Evolutionary conservation across 2,797 vertebrate genomes (phyloP).

Genomic region (Enoplosus armatus): DNA sequence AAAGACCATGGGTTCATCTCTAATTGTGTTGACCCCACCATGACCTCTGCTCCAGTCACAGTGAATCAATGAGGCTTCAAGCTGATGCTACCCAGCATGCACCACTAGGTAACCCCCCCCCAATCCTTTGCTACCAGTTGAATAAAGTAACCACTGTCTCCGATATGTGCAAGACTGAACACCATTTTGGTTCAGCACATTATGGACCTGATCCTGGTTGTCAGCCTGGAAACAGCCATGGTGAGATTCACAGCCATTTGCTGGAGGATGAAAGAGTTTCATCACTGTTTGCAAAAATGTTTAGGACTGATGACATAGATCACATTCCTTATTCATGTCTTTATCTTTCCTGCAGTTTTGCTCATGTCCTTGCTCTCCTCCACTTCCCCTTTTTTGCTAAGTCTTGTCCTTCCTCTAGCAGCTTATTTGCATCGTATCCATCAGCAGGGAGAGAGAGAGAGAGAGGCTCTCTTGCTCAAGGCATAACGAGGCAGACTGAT

Average conservation of each 20-base stretch:
- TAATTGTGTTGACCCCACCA: conserved; percentile 69
- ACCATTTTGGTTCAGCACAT: conserved; percentile 18
- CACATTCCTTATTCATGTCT: conserved; percentile 34
- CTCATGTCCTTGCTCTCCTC: conserved; percentile 37
- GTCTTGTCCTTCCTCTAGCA: conserved; percentile 37
- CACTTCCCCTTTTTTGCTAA: conserved; percentile 21
- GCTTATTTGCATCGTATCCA: conserved; percentile 69
- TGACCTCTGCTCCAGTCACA: conserved; percentile 59
- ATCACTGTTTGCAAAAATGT: conserved; percentile 43
- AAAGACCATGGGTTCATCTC: conserved; percentile 64
- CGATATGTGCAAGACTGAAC: neutral
- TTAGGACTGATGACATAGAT: conserved; percentile 58
- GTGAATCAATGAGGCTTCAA: conserved; percentile 65
- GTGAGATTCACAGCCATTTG: conserved; percentile 29
- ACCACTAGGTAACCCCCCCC: conserved; percentile 25
- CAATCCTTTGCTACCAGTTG: conserved; percentile 1
- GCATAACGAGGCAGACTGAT: conserved; percentile 54
- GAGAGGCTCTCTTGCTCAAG: conserved; percentile 44
- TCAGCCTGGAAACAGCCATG: conserved; percentile 29
- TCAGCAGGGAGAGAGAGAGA: conserved; percentile 44
- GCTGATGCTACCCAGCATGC: conserved; percentile 48
- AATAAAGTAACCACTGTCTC: conserved; percentile 55
- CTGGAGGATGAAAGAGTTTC: conserved; percentile 49
- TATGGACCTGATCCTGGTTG: conserved; percentile 20
- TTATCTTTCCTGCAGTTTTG: conserved; percentile 52